Base-by-base conservation (phyloP, 2,797 vertebrate species). In the Helarctos malayanus region DNA sequence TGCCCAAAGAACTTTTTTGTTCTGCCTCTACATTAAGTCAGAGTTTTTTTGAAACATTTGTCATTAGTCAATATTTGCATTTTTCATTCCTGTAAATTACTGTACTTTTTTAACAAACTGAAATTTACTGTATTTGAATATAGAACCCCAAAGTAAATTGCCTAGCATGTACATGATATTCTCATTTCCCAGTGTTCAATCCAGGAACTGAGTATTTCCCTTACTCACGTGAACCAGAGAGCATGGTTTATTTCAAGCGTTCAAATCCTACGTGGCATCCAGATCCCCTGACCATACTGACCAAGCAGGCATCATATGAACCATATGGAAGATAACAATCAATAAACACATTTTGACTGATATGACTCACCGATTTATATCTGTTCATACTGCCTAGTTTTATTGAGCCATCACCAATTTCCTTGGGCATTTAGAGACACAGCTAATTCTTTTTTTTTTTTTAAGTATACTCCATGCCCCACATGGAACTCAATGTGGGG, bases 31-130 rank as follows among this genome's bases (percentile, higher is more conserved):
- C 11, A 75, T 69, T 89, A 79, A 13, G 54, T 7, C 25, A 91
- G 69, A 29, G 61, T 92, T 80, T 85, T 47, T 94, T 56, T 82
- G 68, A 86, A 82, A 76, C 47, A 84, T 54, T 94, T 92, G 14
- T 76, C n/a, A 63, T 38, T 63, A 54, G 49, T 75, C 29, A 11
- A 21, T 65, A 73, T 59, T 79, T 69, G 47, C 1, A 41, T 80
- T 68, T 97, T 96, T 86, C 8, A 84, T 84, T 83, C 35, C 38
- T 5, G 0, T 61, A 86, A 75, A 82, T 57, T 71, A 4, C 14
- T 90, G 45, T 89, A 27, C 25, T 71, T 82, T 52, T 57, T 23
- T 32, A 47, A n/a, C 38, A 87, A 63, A 41, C 27, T 85, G 25
- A 65, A 86, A 76, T 86, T 41, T 85, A 94, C 49, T 47, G 19